Evolutionary conservation across 2,888 invertebrate genomes (phyloP), one percentile per base, ranked within the genome.

Genomic region (Conus canariensis): DNA sequence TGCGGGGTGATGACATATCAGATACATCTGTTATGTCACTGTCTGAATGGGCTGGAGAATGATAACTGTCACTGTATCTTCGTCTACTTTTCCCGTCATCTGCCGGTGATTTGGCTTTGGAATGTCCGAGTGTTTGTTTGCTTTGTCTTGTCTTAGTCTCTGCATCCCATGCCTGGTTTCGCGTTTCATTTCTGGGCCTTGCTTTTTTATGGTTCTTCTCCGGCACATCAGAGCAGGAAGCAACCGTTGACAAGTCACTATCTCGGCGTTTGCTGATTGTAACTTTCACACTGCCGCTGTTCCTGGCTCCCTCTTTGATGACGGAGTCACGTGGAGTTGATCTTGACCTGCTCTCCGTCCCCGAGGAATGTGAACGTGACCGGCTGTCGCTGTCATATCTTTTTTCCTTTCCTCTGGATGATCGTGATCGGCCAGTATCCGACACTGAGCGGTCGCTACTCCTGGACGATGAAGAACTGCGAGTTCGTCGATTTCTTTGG

Each of bases 1-100:
- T 91, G 60, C 94, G 92, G 58, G 94, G 94, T 70, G 95, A 94
- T 30, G 93, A 92, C 56, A 95, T 91, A 12, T 95, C 94, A 30
- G 95, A 95, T 19, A 95, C 95, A 92, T 95, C 95, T 22, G 95
- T 95, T 88, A 95, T 95, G 91, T 95, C 95, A 94, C 95, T 95
- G 91, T 95, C 95, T 86, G 95, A 94, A 80, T 92, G 86, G 25
- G 90, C 30, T 30, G 14, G 91, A 25, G 92, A 90, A 83, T 91
- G 90, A 87, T 88, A 89, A 6, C 19, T 80, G 12, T 88, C 77
- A 58, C 90, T 90, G 30, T 89, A 85, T 22, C 85, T 58, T 67
- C 88, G 86, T 67, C 88, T 45, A 70, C 74, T 60, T 74, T 64
- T 70, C 58, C 87, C 85, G 8, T 83, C 88, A 80, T 91, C 91